Base-by-base conservation (phyloP, 2,888 invertebrate species). In the Stomorhina lunata region DNA sequence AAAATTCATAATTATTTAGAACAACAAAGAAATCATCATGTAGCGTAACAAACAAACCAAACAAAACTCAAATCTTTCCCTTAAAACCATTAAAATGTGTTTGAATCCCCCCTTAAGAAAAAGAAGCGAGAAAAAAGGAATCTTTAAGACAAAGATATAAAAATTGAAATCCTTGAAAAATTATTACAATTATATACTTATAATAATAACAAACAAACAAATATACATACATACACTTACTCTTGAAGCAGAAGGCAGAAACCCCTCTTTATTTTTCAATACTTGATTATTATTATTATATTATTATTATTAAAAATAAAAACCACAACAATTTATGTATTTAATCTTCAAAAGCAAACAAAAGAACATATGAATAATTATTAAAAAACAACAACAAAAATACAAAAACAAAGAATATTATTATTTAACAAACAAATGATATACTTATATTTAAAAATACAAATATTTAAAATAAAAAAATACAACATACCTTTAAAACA, bases 161-260 rank as follows among this genome's bases (percentile, higher is more conserved):
- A 32, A 29, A 37, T 32, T 4, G n/a, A 63, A 55, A 63, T 9
- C 37, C 34, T 40, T 50, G 34, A 15, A 68, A 69, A 25, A 55
- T 34, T 27, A n/a, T n/a, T n/a, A n/a, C n/a, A n/a, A n/a, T n/a
- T n/a, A n/a, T n/a, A n/a, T n/a, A n/a, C n/a, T n/a, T n/a, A n/a
- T n/a, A n/a, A n/a, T n/a, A n/a, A n/a, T n/a, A n/a, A n/a, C n/a
- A n/a, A n/a, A n/a, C n/a, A n/a, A n/a, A n/a, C n/a, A n/a, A n/a
- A n/a, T n/a, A n/a, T n/a, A n/a, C n/a, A 32, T 29, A 10, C 17
- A 66, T 37, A 48, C 27, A 72, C 57, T 66, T 68, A 65, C 29
- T 72, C 45, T 43, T 79, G 86, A 85, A 85, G 85, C 85, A 84
- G 85, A 85, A 85, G 85, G 85, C 84, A 85, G 71, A 84, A 83